phyloP scores from a whole-genome alignment of 2,113 vertebrate genomes.

The Cebidichthys violaceus region DNA sequence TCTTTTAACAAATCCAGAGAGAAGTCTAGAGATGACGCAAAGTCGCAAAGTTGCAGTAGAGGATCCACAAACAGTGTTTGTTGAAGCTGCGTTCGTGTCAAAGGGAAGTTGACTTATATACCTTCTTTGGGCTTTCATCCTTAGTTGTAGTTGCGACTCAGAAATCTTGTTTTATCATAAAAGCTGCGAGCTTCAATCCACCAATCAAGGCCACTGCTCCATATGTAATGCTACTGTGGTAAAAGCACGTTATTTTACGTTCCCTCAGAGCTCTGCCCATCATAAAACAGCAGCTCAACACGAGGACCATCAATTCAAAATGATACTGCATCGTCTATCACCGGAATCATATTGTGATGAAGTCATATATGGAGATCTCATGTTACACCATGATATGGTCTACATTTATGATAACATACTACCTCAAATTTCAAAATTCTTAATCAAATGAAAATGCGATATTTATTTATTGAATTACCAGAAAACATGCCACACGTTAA shows the following conservation, averaged over 20 bases:
- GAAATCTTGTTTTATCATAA: background rate
- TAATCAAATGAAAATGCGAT: too few species aligned
- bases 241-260: background rate
- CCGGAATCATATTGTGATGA: too few species aligned
- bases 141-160: background rate
- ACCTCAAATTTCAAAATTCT: too few species aligned
- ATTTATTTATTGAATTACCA: too few species aligned
- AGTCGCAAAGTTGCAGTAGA: background rate
- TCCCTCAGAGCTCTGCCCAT: background rate
- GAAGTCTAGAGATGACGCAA: background rate
- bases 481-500: too few species aligned
- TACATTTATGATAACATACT: too few species aligned
- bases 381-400: too few species aligned
- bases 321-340: too few species aligned
- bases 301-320: background rate
- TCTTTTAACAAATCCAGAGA: background rate
- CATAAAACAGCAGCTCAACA: background rate
- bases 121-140: background rate
- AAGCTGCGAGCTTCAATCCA: background rate
- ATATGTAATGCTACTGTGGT: background rate
- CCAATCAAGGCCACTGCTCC: background rate
- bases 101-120: too few species aligned
- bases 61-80: background rate
- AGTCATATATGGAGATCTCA: too few species aligned
- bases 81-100: background rate